Evolutionary conservation across 2,113 vertebrate genomes (phyloP), one percentile per base, ranked within the genome.

Genomic region (Copsychus sechellarum): DNA sequence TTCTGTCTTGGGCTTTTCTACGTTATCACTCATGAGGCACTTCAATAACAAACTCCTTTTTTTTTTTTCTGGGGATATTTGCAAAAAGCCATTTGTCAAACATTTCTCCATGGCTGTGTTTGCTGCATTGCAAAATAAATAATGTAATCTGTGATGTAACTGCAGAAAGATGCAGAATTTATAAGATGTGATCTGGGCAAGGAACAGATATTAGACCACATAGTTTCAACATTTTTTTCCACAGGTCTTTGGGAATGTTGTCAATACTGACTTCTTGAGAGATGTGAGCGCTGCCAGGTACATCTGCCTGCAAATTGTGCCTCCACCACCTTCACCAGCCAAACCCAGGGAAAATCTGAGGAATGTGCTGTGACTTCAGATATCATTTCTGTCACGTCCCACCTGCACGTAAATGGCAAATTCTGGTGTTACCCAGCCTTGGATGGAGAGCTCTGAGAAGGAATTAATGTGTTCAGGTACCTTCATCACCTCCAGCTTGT

Each of bases 111-210:
- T 3, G 36, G 56, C 36, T 6, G 26, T 15, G 25, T 88, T 80
- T 86, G 62, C 71, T 81, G 57, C 31, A 58, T 66, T 73, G 60
- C 58, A 90, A 92, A 90, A 82, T 70, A 87, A 95, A 66, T 69
- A 77, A 82, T 48, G 81, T 47, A 91, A 83, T 38, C 62, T 42
- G 77, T 31, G 89, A 77, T 78, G 84, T 73, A 92, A 91, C 50
- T 66, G 81, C 34, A 73, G 94, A 92, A 72, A 95, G 90, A 92
- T 79, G 71, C 74, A 57, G 67, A 83, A 94, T 91, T 69, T n/a
- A 42, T 95, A 43, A 51, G 67, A 73, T 43, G 70, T 26, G 66
- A 80, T 77, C 62, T 1, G 13, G 79, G 87, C 67, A 58, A 91
- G 81, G 67, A 86, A 90, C 62, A 76, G 90, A 64, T 50, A 95